Percentiles rank a stretch among this genome's conserved stretches.
Evolutionary conservation across 2,113 vertebrate genomes (phyloP).

Genomic region (Tympanuchus pallidicinctus): DNA sequence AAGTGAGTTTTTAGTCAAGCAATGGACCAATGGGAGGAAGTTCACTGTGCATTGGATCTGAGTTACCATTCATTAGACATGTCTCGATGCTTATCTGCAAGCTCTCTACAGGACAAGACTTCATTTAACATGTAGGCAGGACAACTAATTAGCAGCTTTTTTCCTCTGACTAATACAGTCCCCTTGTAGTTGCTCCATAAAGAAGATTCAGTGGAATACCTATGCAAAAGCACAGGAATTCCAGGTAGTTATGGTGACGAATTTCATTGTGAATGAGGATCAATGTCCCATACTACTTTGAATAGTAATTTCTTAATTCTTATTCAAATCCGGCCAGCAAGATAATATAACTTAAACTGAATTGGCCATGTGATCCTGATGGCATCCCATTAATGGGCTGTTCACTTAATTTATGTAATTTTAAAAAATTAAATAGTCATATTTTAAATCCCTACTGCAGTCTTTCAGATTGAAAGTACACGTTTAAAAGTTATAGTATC

Average conservation of each 20-base stretch:
- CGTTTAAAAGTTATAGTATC: slow-evolving; percentile 78
- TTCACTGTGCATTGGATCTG: accelerated
- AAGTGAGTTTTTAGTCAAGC: not conserved
- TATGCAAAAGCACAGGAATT: slow-evolving; percentile 62
- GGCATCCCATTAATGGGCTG: slow-evolving; percentile 81
- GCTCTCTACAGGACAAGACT: slow-evolving; percentile 30
- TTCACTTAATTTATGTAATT: slow-evolving; percentile 87
- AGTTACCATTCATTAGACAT: not conserved
- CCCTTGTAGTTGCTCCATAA: slow-evolving; percentile 53
- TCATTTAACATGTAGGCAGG: slow-evolving; percentile 47
- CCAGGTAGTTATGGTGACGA: slow-evolving; percentile 78
- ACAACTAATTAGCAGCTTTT: slow-evolving; percentile 56
- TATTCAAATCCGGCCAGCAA: slow-evolving; percentile 80
- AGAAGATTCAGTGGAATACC: slow-evolving; percentile 72
- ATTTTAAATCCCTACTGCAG: slow-evolving; percentile 80
- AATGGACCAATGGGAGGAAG: not conserved
- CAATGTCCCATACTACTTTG: slow-evolving; percentile 75
- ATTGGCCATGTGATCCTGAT: slow-evolving; percentile 82
- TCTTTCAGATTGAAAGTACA: slow-evolving; percentile 77
- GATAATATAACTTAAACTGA: slow-evolving; percentile 85
- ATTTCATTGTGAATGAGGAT: slow-evolving; percentile 80
- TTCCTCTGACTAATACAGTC: slow-evolving; percentile 23
- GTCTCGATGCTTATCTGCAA: not conserved
- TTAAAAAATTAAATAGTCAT: slow-evolving; percentile 84
- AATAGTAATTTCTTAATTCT: slow-evolving; percentile 88